These are phyloP conservation scores for Pristis pectinata DNA, from an alignment of 2,797 vertebrate genomes.

Conservation along the genomic window DNA sequence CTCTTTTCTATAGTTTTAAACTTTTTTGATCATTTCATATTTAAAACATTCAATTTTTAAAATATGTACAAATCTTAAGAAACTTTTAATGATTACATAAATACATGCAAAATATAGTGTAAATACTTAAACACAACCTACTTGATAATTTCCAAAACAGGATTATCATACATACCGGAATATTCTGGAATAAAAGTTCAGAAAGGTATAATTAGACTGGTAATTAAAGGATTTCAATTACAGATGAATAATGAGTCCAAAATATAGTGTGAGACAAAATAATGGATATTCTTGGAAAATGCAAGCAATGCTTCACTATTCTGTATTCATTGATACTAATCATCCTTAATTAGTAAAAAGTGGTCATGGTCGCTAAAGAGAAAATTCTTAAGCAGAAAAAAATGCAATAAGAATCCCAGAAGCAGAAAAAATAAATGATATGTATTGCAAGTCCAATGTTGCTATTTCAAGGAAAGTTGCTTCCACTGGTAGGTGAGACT, in stretches of 20 bases:
- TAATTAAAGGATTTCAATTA: neutral
- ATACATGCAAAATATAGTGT: neutral
- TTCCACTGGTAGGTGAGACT: too few species aligned
- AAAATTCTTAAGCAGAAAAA: neutral
- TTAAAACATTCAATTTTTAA: neutral
- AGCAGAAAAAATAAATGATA: neutral
- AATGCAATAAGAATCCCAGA: neutral
- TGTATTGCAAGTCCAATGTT: too few species aligned
- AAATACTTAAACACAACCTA: slow-evolving; percentile 14
- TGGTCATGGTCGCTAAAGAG: neutral
- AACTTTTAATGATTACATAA: neutral
- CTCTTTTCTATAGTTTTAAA: neutral
- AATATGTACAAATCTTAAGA: neutral
- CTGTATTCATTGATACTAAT: neutral
- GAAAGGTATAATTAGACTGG: neutral
- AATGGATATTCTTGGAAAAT: neutral
- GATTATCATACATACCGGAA: slow-evolving; percentile 17
- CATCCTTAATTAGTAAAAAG: neutral
- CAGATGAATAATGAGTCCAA: neutral
- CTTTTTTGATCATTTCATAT: neutral
- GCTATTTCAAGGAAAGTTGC: too few species aligned
- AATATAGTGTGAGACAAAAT: neutral
- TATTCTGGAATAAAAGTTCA: slow-evolving; percentile 28
- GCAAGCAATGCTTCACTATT: neutral
- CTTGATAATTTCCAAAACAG: slow-evolving; percentile 1